Evolutionary conservation across 2,888 invertebrate genomes (phyloP), one percentile per base, ranked within the genome.

Genomic region (Cheilosia grossa): DNA sequence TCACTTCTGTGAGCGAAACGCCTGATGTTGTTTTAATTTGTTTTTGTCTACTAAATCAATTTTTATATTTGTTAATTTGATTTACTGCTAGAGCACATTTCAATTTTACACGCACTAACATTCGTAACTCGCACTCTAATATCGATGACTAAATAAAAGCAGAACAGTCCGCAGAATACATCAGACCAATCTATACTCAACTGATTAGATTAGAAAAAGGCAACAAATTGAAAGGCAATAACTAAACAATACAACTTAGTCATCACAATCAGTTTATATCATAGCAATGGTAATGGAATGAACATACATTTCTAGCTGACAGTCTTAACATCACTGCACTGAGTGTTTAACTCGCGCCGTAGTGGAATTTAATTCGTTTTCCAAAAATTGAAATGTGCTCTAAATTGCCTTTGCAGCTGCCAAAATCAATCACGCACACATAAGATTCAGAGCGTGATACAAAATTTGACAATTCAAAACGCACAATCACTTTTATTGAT

Each of bases 371-470:
- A 49, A 15, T 49, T 6, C 37, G 37, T 37, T 13, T 30, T 21
- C 53, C 72, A 67, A 70, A 21, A 66, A 64, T 75, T 56, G 82
- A 86, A 86, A 82, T 86, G 82, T 73, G 82, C 51, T 73, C 63
- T 56, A 24, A 53, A 19, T 54, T 37, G 67, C 21, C 13, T 73
- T 82, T 79, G 83, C 75, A 85, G 69, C 80, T 37, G 75, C 63
- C 85, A 85, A 81, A 87, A 72, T 82, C 81, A 88, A 78, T 88
- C 87, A 87, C 70, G 88, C 89, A 89, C 88, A 89, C 90, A 85
- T 17, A 4, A 47, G 2, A 47, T 9, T 47, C 47, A 47, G 17
- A 19, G 9, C 17, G 47, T 17, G 15, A 74, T 88, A 87, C 17
- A 81, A 87, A 89, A 87, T 79, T 87, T 9, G 2, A 30, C 82